Base-by-base conservation (phyloP, 2,797 vertebrate species). In the Syngnathus rostellatus region DNA sequence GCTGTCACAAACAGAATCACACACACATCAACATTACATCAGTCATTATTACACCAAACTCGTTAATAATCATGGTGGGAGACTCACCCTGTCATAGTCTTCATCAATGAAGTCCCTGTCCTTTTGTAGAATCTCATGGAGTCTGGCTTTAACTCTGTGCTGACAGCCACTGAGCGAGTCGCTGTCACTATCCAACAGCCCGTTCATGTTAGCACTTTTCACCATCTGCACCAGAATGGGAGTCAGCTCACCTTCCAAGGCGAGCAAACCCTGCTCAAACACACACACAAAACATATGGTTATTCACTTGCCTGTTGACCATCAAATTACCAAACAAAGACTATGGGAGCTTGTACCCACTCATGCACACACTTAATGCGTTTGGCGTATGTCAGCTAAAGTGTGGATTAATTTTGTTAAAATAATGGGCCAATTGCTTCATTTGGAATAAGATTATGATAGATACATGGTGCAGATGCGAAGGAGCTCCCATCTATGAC, bases 211-310 rank as follows among this genome's bases (percentile, higher is more conserved):
- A 83, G 97, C 97, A 37, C 97, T 99, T 87, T 99, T 99, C 71
- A 99, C 97, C 97, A 99, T 99, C 89, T 99, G 96, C 67, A 99
- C 97, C 84, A 99, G 87, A 87, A 99, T 99, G 65, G 97, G 97
- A 0, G 97, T 99, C 79, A 99, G 89, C 87, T 99, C 97, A 0
- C 95, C 97, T 83, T 99, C 97, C 80, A 99, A 84, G 37, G 97
- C 97, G 85, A 99, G 85, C 74, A 99, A 86, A 48, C 97, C 97
- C 97, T 99, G 84, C 17, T 50, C 73, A 69, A 23, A 72, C 23
- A 68, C 19, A 63, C 8, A 37, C n/a, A 51, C 41, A 46, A 17
- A 46, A 6, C 5, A 46, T 17, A 43, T 43, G 11, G 31, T 31
- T 31, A 31, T 31, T 4, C 3, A 31, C 31, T 31, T 0, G 31